Evolutionary conservation across 1,140 invertebrate genomes (phyloP), one percentile per base, ranked within the genome.

Genomic region (Ceratitis capitata): DNA sequence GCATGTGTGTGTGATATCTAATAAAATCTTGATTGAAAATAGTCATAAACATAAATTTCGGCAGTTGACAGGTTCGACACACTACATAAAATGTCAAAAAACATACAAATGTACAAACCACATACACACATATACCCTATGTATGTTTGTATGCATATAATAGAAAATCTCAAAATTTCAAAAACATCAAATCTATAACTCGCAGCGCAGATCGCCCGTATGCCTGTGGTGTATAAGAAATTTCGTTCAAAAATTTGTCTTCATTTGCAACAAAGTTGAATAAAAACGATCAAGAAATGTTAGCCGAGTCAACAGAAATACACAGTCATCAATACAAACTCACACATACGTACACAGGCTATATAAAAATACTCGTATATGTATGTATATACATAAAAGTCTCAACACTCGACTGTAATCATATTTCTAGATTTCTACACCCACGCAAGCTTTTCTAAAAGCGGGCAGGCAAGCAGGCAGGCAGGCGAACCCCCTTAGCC

Each of bases 31-130:
- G 69, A 78, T 78, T 78, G 35, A 78, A 78, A 78, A 78, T 78
- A 78, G 69, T 45, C 69, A 78, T 78, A 45, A 78, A 78, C 69
- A 78, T 78, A 78, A 78, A 78, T 78, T 78, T 78, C 14, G 69
- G 39, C 69, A 23, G 69, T 78, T 78, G 35, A 45, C 39, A 78
- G 12, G 35, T 78, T 78, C 39, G 69, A 45, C 69, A 78, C 39
- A 45, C 39, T 19, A 26, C 39, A 78, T 78, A 78, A 45, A 78
- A n/a, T 78, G n/a, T 45, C 39, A 78, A 42, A 78, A 78, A 45
- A 45, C 42, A 78, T 23, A 23, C n/a, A n/a, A n/a, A n/a, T n/a
- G n/a, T n/a, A 19, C 19, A 47, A 42, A 78, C n/a, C 35, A n/a
- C n/a, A n/a, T 7, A 49, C 6, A 49, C 47, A 49, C 14, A 49